Base-by-base conservation (phyloP, 1,140 invertebrate genomes). In the Spodoptera litura region DNA sequence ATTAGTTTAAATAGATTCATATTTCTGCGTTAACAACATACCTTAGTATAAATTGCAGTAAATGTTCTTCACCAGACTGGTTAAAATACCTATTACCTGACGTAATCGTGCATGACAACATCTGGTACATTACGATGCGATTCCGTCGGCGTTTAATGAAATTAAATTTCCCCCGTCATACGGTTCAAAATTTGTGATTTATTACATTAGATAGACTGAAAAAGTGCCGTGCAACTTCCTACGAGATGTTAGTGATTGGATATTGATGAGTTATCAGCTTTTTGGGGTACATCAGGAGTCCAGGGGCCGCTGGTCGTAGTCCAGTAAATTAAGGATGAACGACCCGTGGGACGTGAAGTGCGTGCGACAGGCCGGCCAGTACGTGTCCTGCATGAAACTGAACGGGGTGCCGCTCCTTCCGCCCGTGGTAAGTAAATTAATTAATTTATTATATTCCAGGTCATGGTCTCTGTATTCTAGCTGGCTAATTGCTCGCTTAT, bases 351-450 rank as follows among this genome's bases (percentile, higher is more conserved):
- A 93, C 76, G 93, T 93, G 27, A 94, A 93, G 84, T 91, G 88
- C 38, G 91, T 92, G 80, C 86, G 90, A 76, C 88, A 89, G 64
- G 85, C 89, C 2, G 84, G 87, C 66, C 92, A 93, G 75, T 96
- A 96, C 82, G 85, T 94, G 73, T 96, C 96, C 66, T 96, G 96
- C 81, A 96, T 96, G 82, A 96, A 96, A 93, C 90, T 96, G 79
- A 95, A 96, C 88, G 96, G 96, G 59, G 92, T 95, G 62, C 95
- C 96, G 52, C 95, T 96, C 83, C 91, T 96, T 71, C 96, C 96
- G 62, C 96, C 96, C 51, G 83, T 96, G 87, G 96, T 96, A 94
- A 95, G 94, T 94, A 64, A 20, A 15, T 51, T 9, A 12, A 12
- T 64, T 38, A 35, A 9, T 61, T 9, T 52, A 4, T 27, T 31